Evolutionary conservation across 2,113 vertebrate genomes (phyloP).

Genomic region (Myxocyprinus asiaticus): DNA sequence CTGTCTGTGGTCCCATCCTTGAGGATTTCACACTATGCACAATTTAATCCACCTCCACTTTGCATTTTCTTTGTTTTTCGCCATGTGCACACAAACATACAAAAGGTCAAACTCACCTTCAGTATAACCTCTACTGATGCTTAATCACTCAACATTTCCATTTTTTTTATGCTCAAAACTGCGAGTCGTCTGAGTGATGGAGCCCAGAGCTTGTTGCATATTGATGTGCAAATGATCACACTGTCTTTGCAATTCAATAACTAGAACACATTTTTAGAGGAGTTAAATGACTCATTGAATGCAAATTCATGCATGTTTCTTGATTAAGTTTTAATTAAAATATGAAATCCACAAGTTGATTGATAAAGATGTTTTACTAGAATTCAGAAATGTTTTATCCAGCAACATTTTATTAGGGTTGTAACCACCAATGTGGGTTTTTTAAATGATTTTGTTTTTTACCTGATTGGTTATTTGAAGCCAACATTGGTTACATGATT

Average conservation of each 20-base stretch:
- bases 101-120: conserved; percentile 27
- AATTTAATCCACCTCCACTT: conserved; percentile 7
- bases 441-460: too few species aligned
- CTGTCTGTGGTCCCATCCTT: conserved; percentile 31
- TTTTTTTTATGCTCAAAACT: conserved; percentile 25
- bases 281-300: background rate
- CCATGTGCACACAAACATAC: background rate
- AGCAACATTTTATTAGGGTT: background rate
- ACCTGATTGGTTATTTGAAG: too few species aligned
- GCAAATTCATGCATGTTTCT: background rate
- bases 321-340: conserved; percentile 4
- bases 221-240: conserved; percentile 48
- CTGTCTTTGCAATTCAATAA: conserved; percentile 37
- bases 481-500: too few species aligned
- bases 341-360: background rate
- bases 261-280: background rate
- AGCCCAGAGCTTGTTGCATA: conserved; percentile 22
- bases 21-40: conserved; percentile 26
- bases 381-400: background rate
- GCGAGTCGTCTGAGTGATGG: background rate
- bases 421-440: background rate
- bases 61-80: conserved; percentile 15
- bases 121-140: conserved; percentile 31
- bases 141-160: conserved; percentile 4
- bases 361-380: background rate